These are phyloP conservation scores for Chouioia cunea DNA, from an alignment of 2,888 invertebrate genomes.

Conservation along the genomic window DNA sequence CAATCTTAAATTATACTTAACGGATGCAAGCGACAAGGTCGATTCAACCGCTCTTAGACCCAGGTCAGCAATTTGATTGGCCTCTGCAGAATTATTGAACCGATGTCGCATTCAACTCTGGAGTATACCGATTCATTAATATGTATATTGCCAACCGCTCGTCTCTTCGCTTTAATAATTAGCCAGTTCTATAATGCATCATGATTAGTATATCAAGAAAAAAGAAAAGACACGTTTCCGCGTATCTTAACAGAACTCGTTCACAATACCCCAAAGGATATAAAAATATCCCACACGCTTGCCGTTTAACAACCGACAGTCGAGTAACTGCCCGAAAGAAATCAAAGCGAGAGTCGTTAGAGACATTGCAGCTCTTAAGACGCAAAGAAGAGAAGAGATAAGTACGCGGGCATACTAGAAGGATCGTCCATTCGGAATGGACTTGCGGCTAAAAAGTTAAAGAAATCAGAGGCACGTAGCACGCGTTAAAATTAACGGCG, in stretches of 20 bases:
- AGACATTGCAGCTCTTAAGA: slow-evolving; percentile 1
- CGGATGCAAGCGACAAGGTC: slow-evolving; percentile 30
- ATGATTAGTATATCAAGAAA: no score
- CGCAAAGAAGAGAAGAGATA: slow-evolving; percentile 7
- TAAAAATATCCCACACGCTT: slow-evolving; percentile 37
- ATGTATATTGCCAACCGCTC: slow-evolving; percentile 25
- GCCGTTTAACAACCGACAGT: slow-evolving; percentile 34
- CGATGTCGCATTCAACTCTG: background rate
- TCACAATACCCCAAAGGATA: background rate
- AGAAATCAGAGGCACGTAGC: slow-evolving; percentile 65
- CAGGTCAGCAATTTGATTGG: slow-evolving; percentile 35
- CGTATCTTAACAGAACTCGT: no score
- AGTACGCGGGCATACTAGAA: slow-evolving; percentile 6
- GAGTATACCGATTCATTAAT: slow-evolving; percentile 35
- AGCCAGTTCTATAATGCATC: no score
- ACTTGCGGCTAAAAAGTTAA: slow-evolving; percentile 53
- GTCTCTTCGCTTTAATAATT: background rate
- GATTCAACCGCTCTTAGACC: background rate
- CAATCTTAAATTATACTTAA: no score
- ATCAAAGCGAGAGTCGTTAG: slow-evolving; percentile 39
- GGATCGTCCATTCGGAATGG: background rate
- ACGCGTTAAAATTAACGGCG: slow-evolving; percentile 67
- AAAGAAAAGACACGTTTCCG: no score
- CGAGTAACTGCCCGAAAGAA: slow-evolving; percentile 17
- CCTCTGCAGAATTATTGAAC: slow-evolving; percentile 43